phyloP scores from a whole-genome alignment of 2,797 vertebrate species.

The Myripristis murdjan region DNA sequence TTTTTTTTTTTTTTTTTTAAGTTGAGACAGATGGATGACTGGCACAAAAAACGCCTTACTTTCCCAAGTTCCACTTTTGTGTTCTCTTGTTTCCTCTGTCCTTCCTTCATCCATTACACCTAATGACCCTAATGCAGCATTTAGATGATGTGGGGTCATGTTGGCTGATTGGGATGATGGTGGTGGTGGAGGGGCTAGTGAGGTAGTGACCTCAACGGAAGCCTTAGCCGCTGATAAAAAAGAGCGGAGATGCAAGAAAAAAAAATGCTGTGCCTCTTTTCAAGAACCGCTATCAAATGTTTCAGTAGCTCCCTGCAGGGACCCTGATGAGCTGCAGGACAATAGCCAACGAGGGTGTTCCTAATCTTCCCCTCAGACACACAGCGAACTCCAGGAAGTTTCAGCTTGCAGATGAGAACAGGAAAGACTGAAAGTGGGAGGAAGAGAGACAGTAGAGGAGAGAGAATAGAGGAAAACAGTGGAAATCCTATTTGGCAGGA shows the following conservation, averaged over 20 bases:
- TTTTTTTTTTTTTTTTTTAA: constrained; percentile 4
- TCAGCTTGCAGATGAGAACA: constrained; percentile 45
- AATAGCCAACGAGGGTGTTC: constrained; percentile 56
- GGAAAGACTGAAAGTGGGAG: constrained; percentile 41
- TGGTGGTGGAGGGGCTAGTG: constrained; percentile 9
- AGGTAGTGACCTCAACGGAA: constrained; percentile 69
- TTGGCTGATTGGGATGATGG: constrained; percentile 5
- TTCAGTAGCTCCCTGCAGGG: constrained; percentile 48
- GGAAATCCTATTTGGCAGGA: neutral
- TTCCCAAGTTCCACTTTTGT: constrained; percentile 22
- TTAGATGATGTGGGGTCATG: constrained; percentile 30
- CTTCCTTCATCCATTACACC: constrained; percentile 46
- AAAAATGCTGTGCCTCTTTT: constrained; percentile 59
- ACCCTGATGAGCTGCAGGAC: constrained; percentile 48
- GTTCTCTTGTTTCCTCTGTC: constrained; percentile 17
- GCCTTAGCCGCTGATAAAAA: constrained; percentile 71
- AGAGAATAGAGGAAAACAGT: constrained; percentile 11
- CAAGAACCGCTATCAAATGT: constrained; percentile 54
- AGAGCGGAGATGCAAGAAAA: constrained; percentile 44
- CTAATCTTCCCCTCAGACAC: constrained; percentile 56
- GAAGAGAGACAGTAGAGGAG: constrained; percentile 18
- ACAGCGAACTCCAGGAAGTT: constrained; percentile 41
- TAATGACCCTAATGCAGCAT: constrained; percentile 55
- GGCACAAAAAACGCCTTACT: neutral
- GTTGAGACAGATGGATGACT: neutral